phyloP scores from a whole-genome alignment of 2,113 vertebrate genomes.

The Xyliphius kryptos region DNA sequence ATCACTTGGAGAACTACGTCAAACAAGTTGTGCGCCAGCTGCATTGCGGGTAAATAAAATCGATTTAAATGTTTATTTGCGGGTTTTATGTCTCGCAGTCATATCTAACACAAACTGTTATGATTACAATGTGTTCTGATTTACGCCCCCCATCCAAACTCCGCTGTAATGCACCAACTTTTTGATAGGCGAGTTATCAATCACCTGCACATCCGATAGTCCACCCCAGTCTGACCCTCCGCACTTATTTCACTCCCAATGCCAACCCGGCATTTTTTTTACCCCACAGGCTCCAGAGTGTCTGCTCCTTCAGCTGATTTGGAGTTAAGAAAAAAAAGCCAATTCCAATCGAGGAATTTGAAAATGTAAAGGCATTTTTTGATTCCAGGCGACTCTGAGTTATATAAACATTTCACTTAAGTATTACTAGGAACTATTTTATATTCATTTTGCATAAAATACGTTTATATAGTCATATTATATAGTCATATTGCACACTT shows the following conservation, averaged over 20 bases:
- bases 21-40: too few relatives aligned
- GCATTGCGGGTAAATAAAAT: too few relatives aligned
- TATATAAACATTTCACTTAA: too few relatives aligned
- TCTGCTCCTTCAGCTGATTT: constrained; percentile 74
- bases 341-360: constrained; percentile 18
- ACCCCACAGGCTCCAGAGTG: constrained; percentile 75
- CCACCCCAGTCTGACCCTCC: constrained; percentile 66
- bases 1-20: too few relatives aligned
- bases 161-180: constrained; percentile 16
- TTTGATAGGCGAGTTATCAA: constrained; percentile 50
- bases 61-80: too few relatives aligned
- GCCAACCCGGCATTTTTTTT: constrained; percentile 76
- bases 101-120: neutral
- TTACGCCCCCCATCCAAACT: neutral
- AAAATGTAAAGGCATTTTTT: neutral
- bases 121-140: too few relatives aligned
- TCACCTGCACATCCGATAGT: constrained; percentile 52
- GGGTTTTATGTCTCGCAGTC: too few relatives aligned
- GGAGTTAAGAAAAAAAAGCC: constrained; percentile 49
- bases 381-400: neutral
- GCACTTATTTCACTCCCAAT: constrained; percentile 76
- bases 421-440: too few relatives aligned
- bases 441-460: too few relatives aligned
- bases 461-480: too few relatives aligned
- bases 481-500: too few relatives aligned